Evolutionary conservation across 2,113 vertebrate genomes (phyloP), one percentile per base, ranked within the genome.

Genomic region (Sylvilagus bachmani): DNA sequence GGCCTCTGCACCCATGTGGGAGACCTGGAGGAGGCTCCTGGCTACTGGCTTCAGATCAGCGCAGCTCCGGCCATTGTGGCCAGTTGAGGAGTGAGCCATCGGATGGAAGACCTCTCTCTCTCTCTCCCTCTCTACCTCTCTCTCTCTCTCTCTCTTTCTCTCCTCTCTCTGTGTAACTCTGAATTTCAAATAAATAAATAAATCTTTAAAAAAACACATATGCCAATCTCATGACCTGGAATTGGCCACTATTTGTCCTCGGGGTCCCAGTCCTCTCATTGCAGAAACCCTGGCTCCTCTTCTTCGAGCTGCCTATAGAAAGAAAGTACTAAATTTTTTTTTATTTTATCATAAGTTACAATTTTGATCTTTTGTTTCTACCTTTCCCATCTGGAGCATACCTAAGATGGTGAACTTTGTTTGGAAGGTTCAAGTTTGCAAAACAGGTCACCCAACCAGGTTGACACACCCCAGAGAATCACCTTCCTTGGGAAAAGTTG

Each of bases 401-500:
- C 4, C 53, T 83, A 55, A 86, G 27, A 51, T 84, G 58, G 38
- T 79, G 29, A 92, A 95, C 64, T 92, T 93, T 70, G 70, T 90
- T 93, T 70, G 70, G 27, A 83, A 86, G n/a, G 11, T 11, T 93
- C 55, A 85, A 75, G 66, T 66, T 67, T 80, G 19, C 83, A 55
- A 92, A 94, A 83, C 17, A 92, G 71, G 44, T 93, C 31, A 83
- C 27, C 55, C 66, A 51, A 71, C 36, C 73, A 88, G 66, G 58
- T 22, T 79, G 64, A 33, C 31, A 89, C 25, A 55, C 44, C 19
- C 49, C 16, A 84, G 67, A 94, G 27, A 89, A 67, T 73, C 84
- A 88, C 51, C 31, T 87, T 93, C 79, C 74, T 91, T 88, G 85
- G 25, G 71, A 67, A 94, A 88, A 88, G 17, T 19, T 49, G 16